Conservation (phyloP, 2,888 invertebrate species). For the Catocala fraxini region DNA sequence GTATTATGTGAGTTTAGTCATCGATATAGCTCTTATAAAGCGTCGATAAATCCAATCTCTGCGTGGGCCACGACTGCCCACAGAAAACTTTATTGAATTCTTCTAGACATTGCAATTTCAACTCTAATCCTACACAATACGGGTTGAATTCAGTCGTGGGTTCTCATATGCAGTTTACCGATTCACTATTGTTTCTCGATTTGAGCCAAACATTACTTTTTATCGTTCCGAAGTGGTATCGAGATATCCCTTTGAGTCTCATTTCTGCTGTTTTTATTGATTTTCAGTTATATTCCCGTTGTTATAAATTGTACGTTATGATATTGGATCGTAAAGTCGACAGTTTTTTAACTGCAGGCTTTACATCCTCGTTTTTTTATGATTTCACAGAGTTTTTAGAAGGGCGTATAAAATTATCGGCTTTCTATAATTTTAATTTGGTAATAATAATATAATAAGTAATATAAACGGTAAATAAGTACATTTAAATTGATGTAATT, state of each 20-base stretch:
- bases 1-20: slow-evolving; percentile 41
- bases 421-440: too few species aligned
- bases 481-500: too few species aligned
- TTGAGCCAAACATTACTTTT: slow-evolving; percentile 75
- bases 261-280: slow-evolving; percentile 60
- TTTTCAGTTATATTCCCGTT: slow-evolving; percentile 53
- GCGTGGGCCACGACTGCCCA: slow-evolving; percentile 55
- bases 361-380: slow-evolving; percentile 14
- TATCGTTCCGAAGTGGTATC: slow-evolving; percentile 69
- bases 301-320: slow-evolving; percentile 49
- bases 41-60: slow-evolving; percentile 53
- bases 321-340: slow-evolving; percentile 34
- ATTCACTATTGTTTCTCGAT: slow-evolving; percentile 75
- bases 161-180: slow-evolving; percentile 52
- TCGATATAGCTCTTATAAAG: slow-evolving; percentile 52
- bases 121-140: slow-evolving; percentile 7
- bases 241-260: slow-evolving; percentile 68
- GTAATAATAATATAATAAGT: too few species aligned
- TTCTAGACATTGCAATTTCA: slow-evolving; percentile 7
- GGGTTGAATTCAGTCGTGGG: slow-evolving; percentile 15
- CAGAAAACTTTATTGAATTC: slow-evolving; percentile 48
- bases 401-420: too few species aligned
- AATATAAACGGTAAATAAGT: too few species aligned
- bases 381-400: slow-evolving; percentile 34
- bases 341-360: slow-evolving; percentile 29